phyloP scores from a whole-genome alignment of 2,797 vertebrate species.

The Syngnathus rostellatus region DNA sequence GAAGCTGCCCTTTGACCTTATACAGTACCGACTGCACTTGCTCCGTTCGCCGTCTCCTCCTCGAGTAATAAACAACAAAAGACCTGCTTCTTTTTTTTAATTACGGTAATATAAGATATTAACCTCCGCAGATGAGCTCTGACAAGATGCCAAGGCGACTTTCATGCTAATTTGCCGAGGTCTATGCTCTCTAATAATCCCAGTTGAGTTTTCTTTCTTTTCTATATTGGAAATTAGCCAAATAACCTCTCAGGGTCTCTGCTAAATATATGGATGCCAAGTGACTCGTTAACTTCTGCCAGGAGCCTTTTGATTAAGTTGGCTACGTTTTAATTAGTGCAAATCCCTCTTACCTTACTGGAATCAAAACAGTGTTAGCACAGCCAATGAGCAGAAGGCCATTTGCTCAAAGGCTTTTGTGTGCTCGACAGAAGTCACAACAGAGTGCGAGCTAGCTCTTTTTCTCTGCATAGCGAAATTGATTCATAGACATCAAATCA shows the following conservation, averaged over 20 bases:
- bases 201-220: neutral
- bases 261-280: constrained; percentile 34
- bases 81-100: neutral
- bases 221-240: constrained; percentile 21
- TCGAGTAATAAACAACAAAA: neutral
- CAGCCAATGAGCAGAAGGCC: constrained; percentile 18
- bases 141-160: neutral
- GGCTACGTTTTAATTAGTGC: constrained; percentile 37
- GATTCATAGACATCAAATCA: neutral
- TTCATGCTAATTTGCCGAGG: neutral
- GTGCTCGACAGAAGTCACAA: constrained; percentile 12
- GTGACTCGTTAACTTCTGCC: constrained; percentile 34
- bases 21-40: neutral
- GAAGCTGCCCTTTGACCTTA: too few relatives aligned
- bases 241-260: constrained; percentile 23
- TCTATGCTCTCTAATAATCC: constrained; percentile 1
- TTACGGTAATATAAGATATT: neutral
- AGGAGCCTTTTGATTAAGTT: constrained; percentile 36
- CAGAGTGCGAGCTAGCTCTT: neutral
- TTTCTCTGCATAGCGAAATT: constrained; percentile 8
- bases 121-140: neutral
- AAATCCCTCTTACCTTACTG: constrained; percentile 35
- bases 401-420: constrained; percentile 21
- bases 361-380: constrained; percentile 30
- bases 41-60: neutral